phyloP scores from a whole-genome alignment of 2,797 vertebrate genomes.

The Protosalanx chinensis region DNA sequence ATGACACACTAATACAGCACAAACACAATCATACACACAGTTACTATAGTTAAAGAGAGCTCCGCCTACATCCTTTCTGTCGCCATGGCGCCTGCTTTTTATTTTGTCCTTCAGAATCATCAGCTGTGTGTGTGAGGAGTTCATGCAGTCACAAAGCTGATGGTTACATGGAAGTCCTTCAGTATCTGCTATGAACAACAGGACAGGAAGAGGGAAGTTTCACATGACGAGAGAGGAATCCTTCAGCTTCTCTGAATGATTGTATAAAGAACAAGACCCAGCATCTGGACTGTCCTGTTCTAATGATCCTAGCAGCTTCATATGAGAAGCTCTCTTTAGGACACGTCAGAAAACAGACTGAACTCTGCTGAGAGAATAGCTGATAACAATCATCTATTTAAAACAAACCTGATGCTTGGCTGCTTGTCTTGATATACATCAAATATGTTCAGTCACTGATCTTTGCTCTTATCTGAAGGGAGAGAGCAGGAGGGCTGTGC shows the following conservation, averaged over 20 bases:
- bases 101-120: constrained; percentile 60
- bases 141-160: constrained; percentile 75
- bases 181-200: constrained; percentile 79
- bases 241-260: constrained; percentile 63
- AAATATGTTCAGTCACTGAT: constrained; percentile 99
- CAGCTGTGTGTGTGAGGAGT: constrained; percentile 75
- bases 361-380: constrained; percentile 79
- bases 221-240: constrained; percentile 71
- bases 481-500: constrained; percentile 84
- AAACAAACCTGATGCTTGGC: constrained; percentile 97
- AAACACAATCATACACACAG: too few relatives aligned
- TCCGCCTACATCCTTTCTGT: background rate
- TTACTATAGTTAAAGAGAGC: too few relatives aligned
- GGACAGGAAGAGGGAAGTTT: constrained; percentile 66
- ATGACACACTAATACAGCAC: too few relatives aligned
- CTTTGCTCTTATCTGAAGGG: constrained; percentile 92
- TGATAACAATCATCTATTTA: constrained; percentile 96
- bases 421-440: constrained; percentile 96
- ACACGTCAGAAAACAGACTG: constrained; percentile 53
- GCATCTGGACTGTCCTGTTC: constrained; percentile 35
- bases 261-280: constrained; percentile 54
- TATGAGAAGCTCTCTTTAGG: constrained; percentile 61
- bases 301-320: constrained; percentile 70
- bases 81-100: constrained; percentile 26
- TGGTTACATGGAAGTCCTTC: constrained; percentile 79